Conservation (phyloP, 2,113 vertebrate species). For the Scophthalmus maximus region DNA sequence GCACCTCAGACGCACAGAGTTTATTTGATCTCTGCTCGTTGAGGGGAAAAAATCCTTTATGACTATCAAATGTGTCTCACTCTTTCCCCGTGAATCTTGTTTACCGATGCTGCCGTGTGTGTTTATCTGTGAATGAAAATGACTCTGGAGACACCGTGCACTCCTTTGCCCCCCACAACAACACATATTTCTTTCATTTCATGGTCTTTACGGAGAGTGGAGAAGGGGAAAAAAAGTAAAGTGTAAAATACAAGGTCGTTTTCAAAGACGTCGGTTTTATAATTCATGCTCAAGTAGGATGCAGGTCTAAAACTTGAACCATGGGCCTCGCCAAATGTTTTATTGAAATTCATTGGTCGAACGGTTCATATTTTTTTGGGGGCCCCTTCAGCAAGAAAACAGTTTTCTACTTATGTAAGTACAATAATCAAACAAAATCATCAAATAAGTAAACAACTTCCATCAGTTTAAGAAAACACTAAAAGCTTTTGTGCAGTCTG, state of each 20-base stretch:
- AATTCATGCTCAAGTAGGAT: constrained; percentile 73
- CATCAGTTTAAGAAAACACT: constrained; percentile 17
- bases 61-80: constrained; percentile 85
- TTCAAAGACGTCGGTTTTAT: constrained; percentile 76
- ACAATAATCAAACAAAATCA: constrained; percentile 51
- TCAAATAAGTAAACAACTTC: constrained; percentile 31
- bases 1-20: constrained; percentile 80
- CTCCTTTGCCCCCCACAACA: constrained; percentile 78
- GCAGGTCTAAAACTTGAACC: constrained; percentile 66
- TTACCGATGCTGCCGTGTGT: constrained; percentile 81
- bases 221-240: constrained; percentile 62
- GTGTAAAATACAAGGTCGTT: constrained; percentile 78
- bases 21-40: constrained; percentile 85
- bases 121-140: constrained; percentile 85
- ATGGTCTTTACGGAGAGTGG: constrained; percentile 76
- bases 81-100: constrained; percentile 83
- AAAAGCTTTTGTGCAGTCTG: constrained; percentile 33
- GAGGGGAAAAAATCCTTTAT: constrained; percentile 85
- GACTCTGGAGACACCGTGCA: constrained; percentile 79
- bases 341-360: constrained; percentile 67
- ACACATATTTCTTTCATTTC: constrained; percentile 78
- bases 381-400: constrained; percentile 34
- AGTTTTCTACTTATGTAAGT: constrained; percentile 44
- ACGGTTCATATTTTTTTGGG: constrained; percentile 41
- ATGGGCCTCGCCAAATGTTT: constrained; percentile 58